phyloP scores from a whole-genome alignment of 2,888 invertebrate genomes.

The Brachyptera risi region DNA sequence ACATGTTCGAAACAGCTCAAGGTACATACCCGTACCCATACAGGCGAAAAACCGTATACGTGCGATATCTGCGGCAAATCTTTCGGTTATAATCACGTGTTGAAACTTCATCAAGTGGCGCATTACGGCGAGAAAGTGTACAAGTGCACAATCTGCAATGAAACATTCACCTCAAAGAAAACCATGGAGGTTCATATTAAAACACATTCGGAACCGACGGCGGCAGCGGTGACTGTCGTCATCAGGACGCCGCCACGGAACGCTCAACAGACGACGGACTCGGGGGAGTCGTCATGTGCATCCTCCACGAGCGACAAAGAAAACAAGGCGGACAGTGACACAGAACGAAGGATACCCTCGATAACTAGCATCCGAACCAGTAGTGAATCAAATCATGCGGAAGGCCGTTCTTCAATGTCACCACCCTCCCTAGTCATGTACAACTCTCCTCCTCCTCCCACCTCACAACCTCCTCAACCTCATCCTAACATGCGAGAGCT shows the following conservation, averaged over 20 bases:
- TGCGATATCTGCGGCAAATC: constrained; percentile 88
- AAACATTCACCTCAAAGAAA: constrained; percentile 86
- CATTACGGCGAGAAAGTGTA: constrained; percentile 90
- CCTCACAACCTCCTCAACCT: constrained; percentile 25
- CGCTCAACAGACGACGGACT: constrained; percentile 23
- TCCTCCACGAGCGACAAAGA: constrained; percentile 43
- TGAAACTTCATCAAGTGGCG: constrained; percentile 83
- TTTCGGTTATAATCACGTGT: constrained; percentile 87
- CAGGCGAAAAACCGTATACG: constrained; percentile 86
- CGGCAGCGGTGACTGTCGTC: constrained; percentile 37
- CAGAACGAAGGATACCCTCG: constrained; percentile 43
- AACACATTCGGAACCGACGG: constrained; percentile 58
- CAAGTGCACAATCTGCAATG: constrained; percentile 87
- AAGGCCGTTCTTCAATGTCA: not conserved
- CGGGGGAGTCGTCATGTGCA: constrained; percentile 37
- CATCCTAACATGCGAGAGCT: constrained; percentile 40
- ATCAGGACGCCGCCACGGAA: constrained; percentile 37
- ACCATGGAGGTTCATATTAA: constrained; percentile 87
- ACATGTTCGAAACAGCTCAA: constrained; percentile 89
- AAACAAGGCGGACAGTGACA: constrained; percentile 45
- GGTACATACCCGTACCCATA: constrained; percentile 87
- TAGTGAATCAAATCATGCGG: constrained; percentile 14
- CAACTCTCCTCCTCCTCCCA: constrained; percentile 23
- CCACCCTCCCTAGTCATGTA: constrained; percentile 14
- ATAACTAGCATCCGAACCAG: constrained; percentile 34